These are phyloP conservation scores for Diglossa brunneiventris DNA, from an alignment of 2,113 vertebrate genomes.

Conservation along the genomic window DNA sequence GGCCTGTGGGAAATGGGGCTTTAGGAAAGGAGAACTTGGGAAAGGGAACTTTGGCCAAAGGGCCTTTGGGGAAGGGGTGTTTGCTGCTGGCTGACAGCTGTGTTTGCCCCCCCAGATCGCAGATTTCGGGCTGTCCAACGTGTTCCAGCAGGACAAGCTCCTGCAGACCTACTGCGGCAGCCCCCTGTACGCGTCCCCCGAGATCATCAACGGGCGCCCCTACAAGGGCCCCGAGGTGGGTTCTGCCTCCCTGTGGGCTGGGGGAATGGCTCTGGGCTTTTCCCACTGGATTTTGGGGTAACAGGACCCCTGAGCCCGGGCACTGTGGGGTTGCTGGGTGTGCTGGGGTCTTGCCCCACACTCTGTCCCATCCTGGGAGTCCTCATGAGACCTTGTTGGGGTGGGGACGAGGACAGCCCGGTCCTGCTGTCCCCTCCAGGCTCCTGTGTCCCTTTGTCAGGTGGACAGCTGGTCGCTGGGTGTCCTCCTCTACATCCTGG, in stretches of 20 bases:
- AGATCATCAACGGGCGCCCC: slow-evolving; percentile 93
- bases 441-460: slow-evolving; percentile 55
- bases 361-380: neutral
- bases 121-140: slow-evolving; percentile 94
- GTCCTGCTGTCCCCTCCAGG: neutral
- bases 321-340: rapidly evolving
- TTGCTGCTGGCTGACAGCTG: neutral
- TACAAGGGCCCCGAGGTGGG: slow-evolving; percentile 86
- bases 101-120: slow-evolving; percentile 80
- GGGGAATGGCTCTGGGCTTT: rapidly evolving
- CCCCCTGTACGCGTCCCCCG: slow-evolving; percentile 92
- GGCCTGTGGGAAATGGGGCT: no score
- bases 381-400: neutral
- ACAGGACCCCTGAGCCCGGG: rapidly evolving
- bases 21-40: rapidly evolving
- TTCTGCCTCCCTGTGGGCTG: rapidly evolving
- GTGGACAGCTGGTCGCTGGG: slow-evolving; percentile 98
- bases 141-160: slow-evolving; percentile 86
- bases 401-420: rapidly evolving
- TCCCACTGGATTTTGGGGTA: rapidly evolving
- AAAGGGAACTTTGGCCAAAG: no score
- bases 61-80: no score
- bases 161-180: slow-evolving; percentile 96
- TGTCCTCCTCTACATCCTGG: slow-evolving; percentile 91
- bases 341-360: neutral